Conservation (phyloP, 2,888 invertebrate genomes). For the Caprella mutica region DNA sequence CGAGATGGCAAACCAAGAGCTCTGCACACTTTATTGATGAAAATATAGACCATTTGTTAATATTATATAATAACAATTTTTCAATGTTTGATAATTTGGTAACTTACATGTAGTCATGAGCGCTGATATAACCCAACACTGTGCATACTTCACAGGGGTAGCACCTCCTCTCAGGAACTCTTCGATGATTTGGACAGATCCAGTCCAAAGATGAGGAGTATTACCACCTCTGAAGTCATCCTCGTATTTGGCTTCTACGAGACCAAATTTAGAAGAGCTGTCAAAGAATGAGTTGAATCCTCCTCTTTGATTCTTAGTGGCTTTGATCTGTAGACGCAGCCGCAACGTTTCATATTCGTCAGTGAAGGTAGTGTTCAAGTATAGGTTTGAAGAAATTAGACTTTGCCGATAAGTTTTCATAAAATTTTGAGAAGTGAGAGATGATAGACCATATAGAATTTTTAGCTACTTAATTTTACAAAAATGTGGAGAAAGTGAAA, state of each 20-base stretch:
- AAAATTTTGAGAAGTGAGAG: too few species aligned
- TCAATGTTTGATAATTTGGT: background rate
- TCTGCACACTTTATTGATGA: constrained; percentile 64
- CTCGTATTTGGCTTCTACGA: constrained; percentile 45
- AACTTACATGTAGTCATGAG: constrained; percentile 56
- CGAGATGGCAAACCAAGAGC: constrained; percentile 64
- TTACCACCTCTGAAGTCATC: constrained; percentile 40
- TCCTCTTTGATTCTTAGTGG: constrained; percentile 47
- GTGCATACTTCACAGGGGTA: constrained; percentile 59
- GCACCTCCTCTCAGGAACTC: constrained; percentile 43
- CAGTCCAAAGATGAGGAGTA: constrained; percentile 24
- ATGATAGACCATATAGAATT: too few species aligned
- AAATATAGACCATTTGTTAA: background rate
- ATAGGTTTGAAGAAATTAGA: too few species aligned
- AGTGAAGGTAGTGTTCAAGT: too few species aligned
- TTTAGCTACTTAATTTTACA: too few species aligned
- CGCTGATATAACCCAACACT: constrained; percentile 73
- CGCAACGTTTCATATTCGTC: too few species aligned
- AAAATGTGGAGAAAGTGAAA: too few species aligned
- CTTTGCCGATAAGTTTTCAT: too few species aligned
- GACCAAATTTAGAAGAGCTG: constrained; percentile 54
- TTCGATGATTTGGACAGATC: constrained; percentile 21
- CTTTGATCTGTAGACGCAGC: constrained; percentile 55
- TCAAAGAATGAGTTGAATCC: constrained; percentile 56
- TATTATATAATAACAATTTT: background rate